Conservation (phyloP, 2,113 vertebrate species). For the Platysteira castanea region DNA sequence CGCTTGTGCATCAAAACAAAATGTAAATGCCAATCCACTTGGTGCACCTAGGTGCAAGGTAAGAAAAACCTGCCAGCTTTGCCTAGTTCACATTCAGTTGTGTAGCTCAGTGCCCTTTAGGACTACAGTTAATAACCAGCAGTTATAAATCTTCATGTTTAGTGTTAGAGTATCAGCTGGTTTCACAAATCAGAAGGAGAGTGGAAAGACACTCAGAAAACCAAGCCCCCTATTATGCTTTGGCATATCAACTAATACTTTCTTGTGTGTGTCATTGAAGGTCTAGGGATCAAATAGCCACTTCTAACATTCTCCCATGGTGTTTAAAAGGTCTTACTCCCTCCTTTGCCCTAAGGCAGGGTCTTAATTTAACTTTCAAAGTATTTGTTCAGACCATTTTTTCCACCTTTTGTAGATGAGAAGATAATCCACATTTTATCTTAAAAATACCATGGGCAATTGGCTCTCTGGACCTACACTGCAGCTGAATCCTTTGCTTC, state of each 20-base stretch:
- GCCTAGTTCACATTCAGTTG: neutral
- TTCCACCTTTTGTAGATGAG: neutral
- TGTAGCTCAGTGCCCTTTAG: neutral
- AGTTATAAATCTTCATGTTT: conserved; percentile 17
- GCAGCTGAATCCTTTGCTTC: neutral
- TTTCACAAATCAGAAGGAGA: neutral
- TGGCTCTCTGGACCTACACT: neutral
- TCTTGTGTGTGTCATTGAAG: neutral
- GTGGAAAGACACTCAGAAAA: neutral
- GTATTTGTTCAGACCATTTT: neutral
- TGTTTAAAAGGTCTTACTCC: neutral
- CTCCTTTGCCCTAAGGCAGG: neutral
- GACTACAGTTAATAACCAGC: neutral
- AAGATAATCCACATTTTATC: neutral
- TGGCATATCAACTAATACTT: conserved; percentile 15
- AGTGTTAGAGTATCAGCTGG: neutral
- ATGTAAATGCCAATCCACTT: neutral
- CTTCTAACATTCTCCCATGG: neutral
- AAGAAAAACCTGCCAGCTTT: neutral
- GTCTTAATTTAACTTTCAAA: neutral
- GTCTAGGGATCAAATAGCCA: conserved; percentile 17
- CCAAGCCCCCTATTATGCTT: conserved; percentile 4
- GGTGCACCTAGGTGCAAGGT: neutral
- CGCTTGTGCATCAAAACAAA: neutral
- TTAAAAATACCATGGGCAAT: neutral